These are phyloP conservation scores for Bovichtus variegatus DNA, from an alignment of 2,797 vertebrate genomes.

Conservation along the genomic window DNA sequence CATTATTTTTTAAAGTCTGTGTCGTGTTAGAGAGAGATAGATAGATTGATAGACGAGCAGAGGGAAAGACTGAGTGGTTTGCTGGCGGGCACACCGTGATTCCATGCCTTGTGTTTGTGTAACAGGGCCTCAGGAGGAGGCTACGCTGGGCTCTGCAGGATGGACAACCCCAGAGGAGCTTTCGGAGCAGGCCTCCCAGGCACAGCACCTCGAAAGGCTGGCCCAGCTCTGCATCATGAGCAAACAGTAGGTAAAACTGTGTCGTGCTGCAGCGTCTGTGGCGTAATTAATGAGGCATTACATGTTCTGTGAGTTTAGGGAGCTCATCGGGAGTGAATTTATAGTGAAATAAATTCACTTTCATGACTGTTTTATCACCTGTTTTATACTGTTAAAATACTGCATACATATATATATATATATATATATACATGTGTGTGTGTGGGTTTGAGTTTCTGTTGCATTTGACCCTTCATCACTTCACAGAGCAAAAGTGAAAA, in stretches of 20 bases:
- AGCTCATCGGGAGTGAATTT: slow-evolving; percentile 31
- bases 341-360: slow-evolving; percentile 24
- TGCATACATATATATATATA: background rate
- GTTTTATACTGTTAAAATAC: background rate
- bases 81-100: slow-evolving; percentile 77
- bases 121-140: slow-evolving; percentile 90
- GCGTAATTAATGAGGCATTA: slow-evolving; percentile 29
- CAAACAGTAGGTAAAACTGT: slow-evolving; percentile 87
- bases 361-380: slow-evolving; percentile 3
- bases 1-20: slow-evolving; percentile 73
- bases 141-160: slow-evolving; percentile 79
- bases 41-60: slow-evolving; percentile 10
- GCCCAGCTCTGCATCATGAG: slow-evolving; percentile 88
- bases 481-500: slow-evolving; percentile 15
- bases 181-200: slow-evolving; percentile 86
- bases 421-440: background rate
- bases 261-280: slow-evolving; percentile 30
- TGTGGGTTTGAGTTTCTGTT: no score
- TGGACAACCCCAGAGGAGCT: slow-evolving; percentile 86
- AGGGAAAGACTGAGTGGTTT: slow-evolving; percentile 13
- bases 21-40: slow-evolving; percentile 10
- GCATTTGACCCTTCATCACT: background rate
- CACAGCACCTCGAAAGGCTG: slow-evolving; percentile 86
- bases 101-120: slow-evolving; percentile 86
- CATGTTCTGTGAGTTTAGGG: slow-evolving; percentile 19